Base-by-base conservation (phyloP, 2,888 invertebrate genomes). In the Lasioglossum lativentre region DNA sequence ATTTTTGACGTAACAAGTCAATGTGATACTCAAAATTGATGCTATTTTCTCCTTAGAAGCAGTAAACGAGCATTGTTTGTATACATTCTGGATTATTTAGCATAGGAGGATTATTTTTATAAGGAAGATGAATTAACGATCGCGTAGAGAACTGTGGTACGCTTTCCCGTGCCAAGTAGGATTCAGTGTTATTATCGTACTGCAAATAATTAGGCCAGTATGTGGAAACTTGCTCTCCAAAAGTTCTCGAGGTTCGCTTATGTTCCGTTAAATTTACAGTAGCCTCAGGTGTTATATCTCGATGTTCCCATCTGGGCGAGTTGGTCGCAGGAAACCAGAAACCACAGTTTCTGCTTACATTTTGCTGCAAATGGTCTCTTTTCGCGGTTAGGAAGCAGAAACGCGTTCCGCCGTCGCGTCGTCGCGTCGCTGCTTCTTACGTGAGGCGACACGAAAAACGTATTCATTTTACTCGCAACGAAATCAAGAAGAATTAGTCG, bases 331-430 rank as follows among this genome's bases (percentile, higher is more conserved):
- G 78, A 86, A 86, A 86, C 86, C 86, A 86, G 77, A 86, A 86
- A 86, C 86, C 86, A 59, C 86, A 81, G 86, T 86, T 75, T 86
- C 86, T 86, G 86, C 86, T 86, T 86, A 86, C 86, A 81, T 86
- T 86, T 78, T 78, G 66, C 71, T 75, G 71, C n/a, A 80, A 80
- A 78, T 47, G 75, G 27, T 71, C 85, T 84, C 75, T 78, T 85
- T 85, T 85, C 85, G 85, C 72, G 85, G 85, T 85, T 56, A 85
- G 85, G 78, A 85, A 85, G 85, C 85, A 78, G 85, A 86, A 81
- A 73, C 72, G 23, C 56, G 40, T n/a, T 30, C 56, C n/a, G 40
- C 70, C 66, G 71, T 45, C n/a, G 40, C 63, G 56, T 66, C 40
- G 42, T 5, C 16, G 16, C 16, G 45, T 56, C 66, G 74, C 74